Base-by-base conservation (phyloP, 2,113 vertebrate genomes). In the Pachycephala philippinensis region DNA sequence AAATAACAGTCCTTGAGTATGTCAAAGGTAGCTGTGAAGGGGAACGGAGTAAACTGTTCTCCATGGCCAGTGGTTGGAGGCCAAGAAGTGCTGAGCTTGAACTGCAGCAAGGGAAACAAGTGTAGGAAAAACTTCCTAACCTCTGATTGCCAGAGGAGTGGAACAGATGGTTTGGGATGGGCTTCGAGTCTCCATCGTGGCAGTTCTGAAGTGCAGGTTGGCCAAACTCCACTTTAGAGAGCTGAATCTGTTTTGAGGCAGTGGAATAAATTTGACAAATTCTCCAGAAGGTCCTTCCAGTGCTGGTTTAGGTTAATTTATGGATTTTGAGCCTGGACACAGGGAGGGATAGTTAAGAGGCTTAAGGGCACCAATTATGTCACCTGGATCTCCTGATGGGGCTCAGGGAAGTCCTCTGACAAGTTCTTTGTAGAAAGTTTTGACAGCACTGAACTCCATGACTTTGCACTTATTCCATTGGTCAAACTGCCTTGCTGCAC, bases 181-280 rank as follows among this genome's bases (percentile, higher is more conserved):
- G 75, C 90, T 92, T 14, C 20, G 45, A 90, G 66, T 72, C 94
- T 94, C 94, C 82, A 22, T 72, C 0, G 5, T 95, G 92, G 92
- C 86, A 94, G 88, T 65, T 94, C 84, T 10, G 6, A 93, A 69
- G 75, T 42, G 40, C 66, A 49, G 13, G 28, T 30, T 90, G 82
- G 88, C 81, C 84, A 64, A 91, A 84, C 44, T 14, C 59, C 2
- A 1, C 71, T 86, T 86, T 35, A 79, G 64, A 87, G 63, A 69
- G 83, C 91, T 60, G 70, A 52, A 57, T 83, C 66, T 71, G 4
- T 57, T 90, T 30, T 91, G 68, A 92, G 64, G 76, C 75, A 86
- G 71, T 85, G 96, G 94, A 96, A 97, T 86, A 94, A 88, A 88
- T 74, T 27, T 49, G 53, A 87, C 74, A 76, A 52, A 40, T 92